phyloP scores from a whole-genome alignment of 1,140 invertebrate genomes.

The Steinernema feltiae region DNA sequence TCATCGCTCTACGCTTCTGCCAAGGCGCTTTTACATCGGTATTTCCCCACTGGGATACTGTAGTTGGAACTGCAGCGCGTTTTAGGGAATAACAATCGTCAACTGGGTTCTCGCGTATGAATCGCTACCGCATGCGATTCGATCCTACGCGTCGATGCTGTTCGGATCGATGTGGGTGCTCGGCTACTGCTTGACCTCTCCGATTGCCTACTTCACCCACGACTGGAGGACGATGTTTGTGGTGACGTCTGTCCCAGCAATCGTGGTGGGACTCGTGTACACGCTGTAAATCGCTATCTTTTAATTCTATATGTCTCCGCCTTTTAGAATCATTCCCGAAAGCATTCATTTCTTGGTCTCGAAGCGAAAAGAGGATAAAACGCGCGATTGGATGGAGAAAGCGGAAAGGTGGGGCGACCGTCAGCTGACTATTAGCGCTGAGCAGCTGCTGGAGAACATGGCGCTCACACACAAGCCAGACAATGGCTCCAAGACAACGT shows the following conservation, averaged over 20 bases:
- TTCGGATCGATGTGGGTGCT: not conserved
- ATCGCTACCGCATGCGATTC: not conserved
- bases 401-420: not conserved
- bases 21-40: not conserved
- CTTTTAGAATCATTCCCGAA: not conserved
- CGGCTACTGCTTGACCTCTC: not conserved
- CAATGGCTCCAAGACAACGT: not conserved
- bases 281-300: not conserved
- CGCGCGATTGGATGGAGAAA: not conserved
- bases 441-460: not conserved
- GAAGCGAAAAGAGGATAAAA: not conserved
- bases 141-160: not conserved
- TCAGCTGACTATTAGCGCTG: not conserved
- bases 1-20: not conserved
- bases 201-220: not conserved
- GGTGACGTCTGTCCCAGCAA: not conserved
- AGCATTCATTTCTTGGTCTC: not conserved
- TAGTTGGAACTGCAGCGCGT: not conserved
- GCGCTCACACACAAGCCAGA: not conserved
- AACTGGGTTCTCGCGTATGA: conserved; percentile 6
- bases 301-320: not conserved
- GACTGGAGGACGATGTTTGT: not conserved
- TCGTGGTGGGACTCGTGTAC: not conserved
- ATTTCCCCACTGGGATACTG: too few species aligned
- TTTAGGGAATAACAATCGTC: not conserved